These are phyloP conservation scores for Pegoplata infirma DNA, from an alignment of 2,888 invertebrate genomes.

Conservation along the genomic window DNA sequence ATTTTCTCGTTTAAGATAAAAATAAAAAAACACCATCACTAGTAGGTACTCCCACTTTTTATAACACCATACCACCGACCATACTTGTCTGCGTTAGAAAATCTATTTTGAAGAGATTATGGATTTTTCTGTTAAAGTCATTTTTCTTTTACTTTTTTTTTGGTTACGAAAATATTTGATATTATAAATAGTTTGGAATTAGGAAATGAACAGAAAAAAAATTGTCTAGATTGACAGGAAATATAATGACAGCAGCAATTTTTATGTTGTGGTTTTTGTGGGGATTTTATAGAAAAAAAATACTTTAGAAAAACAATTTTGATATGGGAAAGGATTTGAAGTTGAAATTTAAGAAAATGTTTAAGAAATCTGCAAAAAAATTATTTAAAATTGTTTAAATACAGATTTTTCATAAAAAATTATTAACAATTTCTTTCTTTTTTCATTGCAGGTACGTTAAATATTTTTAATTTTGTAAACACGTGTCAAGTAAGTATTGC, in stretches of 20 bases:
- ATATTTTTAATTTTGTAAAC: no score
- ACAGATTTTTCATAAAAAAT: not conserved
- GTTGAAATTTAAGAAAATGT: not conserved
- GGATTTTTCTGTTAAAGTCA: not conserved
- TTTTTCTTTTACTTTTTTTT: no score
- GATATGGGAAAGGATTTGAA: no score
- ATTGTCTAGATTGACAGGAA: not conserved
- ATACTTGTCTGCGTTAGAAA: no score
- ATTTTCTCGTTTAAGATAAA: not conserved
- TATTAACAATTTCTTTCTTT: not conserved
- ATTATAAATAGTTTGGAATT: conserved; percentile 4
- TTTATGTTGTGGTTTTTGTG: conserved; percentile 12
- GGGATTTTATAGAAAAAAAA: not conserved
- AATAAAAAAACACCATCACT: not conserved
- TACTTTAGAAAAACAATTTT: no score
- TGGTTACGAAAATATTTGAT: not conserved
- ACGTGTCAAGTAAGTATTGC: no score
- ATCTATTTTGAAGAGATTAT: conserved; percentile 14
- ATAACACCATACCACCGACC: not conserved
- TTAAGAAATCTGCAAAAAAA: not conserved
- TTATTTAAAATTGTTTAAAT: not conserved
- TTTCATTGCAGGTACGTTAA: not conserved
- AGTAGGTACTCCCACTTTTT: not conserved
- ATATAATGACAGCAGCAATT: not conserved
- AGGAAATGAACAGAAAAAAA: not conserved